Percentiles rank a stretch among this genome's conserved stretches.
Conservation (phyloP, 2,797 vertebrate genomes). For the Aselliscus stoliczkanus region DNA sequence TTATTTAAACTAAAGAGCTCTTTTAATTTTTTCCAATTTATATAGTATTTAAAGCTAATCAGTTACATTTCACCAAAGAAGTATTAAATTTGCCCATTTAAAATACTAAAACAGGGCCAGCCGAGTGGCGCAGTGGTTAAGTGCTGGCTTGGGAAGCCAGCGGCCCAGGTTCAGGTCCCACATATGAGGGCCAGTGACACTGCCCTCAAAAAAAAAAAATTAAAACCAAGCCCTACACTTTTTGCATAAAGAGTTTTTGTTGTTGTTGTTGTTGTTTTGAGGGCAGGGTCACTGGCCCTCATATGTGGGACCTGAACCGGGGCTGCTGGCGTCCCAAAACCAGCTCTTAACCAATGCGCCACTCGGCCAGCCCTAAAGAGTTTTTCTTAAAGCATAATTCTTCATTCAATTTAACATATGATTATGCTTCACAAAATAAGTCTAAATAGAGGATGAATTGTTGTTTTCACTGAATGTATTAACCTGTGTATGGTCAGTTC, state of each 20-base stretch:
- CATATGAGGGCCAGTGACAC: no score
- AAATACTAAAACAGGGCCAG: neutral
- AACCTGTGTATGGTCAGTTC: neutral
- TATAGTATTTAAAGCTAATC: neutral
- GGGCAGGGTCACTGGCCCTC: no score
- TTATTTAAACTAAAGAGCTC: neutral
- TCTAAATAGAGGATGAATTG: neutral
- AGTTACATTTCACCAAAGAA: neutral
- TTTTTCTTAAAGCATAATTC: constrained; percentile 7
- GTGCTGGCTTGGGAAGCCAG: no score
- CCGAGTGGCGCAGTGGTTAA: no score
- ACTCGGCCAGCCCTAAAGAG: no score
- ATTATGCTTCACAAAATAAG: constrained; percentile 29
- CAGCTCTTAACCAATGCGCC: no score
- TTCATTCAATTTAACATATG: constrained; percentile 6
- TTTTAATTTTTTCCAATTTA: constrained; percentile 1
- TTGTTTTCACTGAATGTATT: neutral
- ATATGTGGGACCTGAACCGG: no score
- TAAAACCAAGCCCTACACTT: neutral
- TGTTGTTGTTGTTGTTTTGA: no score
- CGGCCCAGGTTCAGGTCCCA: no score
- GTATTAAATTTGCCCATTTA: neutral
- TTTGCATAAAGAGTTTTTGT: constrained; percentile 20
- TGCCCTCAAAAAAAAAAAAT: no score
- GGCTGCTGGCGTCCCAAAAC: no score